phyloP scores from a whole-genome alignment of 1,140 invertebrate genomes.

The Eumeta japonica region DNA sequence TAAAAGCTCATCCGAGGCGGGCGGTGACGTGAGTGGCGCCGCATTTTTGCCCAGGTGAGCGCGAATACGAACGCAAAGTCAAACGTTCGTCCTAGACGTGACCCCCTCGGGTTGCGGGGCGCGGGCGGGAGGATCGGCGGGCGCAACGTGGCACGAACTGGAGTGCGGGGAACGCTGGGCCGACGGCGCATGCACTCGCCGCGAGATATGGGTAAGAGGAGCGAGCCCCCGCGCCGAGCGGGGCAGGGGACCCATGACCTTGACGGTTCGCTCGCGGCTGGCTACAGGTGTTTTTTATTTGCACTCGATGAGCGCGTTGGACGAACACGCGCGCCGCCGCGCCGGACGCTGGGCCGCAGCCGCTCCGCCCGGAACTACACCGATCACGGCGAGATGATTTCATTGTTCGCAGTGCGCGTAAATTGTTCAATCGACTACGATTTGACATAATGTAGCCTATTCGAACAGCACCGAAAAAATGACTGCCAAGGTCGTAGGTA shows the following conservation, averaged over 20 bases:
- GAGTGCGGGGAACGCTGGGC: constrained; percentile 40
- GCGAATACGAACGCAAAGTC: constrained; percentile 17
- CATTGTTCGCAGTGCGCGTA: too few species aligned
- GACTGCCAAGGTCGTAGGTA: too few species aligned
- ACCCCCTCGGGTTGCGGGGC: constrained; percentile 19
- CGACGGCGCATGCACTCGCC: constrained; percentile 38
- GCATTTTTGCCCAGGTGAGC: constrained; percentile 1
- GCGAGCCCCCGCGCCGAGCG: constrained; percentile 38
- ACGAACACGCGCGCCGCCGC: constrained; percentile 20
- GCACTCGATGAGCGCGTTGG: constrained; percentile 28
- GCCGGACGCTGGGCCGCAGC: constrained; percentile 12
- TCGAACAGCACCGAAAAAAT: too few species aligned
- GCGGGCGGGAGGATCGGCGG: constrained; percentile 11
- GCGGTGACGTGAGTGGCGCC: too few species aligned
- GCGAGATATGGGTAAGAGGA: constrained; percentile 55
- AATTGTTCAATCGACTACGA: too few species aligned
- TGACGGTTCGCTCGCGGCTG: constrained; percentile 48
- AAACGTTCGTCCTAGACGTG: constrained; percentile 38
- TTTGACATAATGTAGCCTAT: too few species aligned
- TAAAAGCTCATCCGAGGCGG: too few species aligned
- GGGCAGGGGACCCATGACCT: constrained; percentile 52
- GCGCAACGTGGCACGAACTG: constrained; percentile 22
- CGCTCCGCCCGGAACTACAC: constrained; percentile 24
- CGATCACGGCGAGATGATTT: constrained; percentile 18
- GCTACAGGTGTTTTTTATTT: constrained; percentile 57